These are phyloP conservation scores for Gryllus bimaculatus DNA, from an alignment of 1,140 invertebrate genomes.

Conservation along the genomic window DNA sequence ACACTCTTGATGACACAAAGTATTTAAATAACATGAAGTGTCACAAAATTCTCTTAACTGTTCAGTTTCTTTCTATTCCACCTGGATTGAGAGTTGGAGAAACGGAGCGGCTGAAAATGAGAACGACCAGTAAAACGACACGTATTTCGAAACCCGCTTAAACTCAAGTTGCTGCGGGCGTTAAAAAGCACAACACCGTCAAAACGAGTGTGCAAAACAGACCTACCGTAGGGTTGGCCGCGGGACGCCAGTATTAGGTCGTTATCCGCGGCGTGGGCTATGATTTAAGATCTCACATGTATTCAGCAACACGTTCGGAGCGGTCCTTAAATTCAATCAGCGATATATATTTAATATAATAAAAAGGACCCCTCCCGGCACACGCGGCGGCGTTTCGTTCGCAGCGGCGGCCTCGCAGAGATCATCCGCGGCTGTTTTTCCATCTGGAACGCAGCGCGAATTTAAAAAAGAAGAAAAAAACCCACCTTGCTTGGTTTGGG, in stretches of 20 bases:
- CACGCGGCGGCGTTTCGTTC: neutral
- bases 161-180: neutral
- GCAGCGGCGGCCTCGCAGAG: neutral
- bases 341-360: slow-evolving; percentile 6
- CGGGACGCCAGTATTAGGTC: neutral
- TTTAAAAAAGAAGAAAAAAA: neutral
- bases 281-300: neutral
- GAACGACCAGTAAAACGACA: neutral
- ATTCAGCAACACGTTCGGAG: neutral
- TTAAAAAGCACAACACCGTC: neutral
- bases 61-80: no score
- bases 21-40: no score
- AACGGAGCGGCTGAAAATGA: neutral
- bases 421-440: neutral
- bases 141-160: neutral
- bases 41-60: no score
- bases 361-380: neutral
- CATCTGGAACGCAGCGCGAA: neutral
- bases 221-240: neutral
- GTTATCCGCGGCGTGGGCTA: neutral
- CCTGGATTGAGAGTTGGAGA: neutral
- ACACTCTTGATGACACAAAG: no score
- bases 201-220: neutral
- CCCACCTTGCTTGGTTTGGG: neutral
- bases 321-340: slow-evolving; percentile 4